Percentiles rank a stretch among this genome's conserved stretches.
phyloP scores from a whole-genome alignment of 1,140 invertebrate species.

The Branchinecta lindahli region DNA sequence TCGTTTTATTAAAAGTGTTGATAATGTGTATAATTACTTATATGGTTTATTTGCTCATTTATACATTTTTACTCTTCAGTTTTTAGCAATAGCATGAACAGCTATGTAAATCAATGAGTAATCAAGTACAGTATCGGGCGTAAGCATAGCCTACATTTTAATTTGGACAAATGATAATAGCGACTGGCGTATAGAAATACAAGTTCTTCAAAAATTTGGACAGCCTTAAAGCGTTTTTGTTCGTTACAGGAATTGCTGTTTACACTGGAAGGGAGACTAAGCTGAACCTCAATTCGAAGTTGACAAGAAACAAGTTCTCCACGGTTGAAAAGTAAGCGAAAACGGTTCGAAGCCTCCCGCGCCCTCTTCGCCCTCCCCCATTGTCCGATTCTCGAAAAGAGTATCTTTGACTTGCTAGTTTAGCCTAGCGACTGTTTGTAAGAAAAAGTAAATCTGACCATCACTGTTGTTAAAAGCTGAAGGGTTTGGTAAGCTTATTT shows the following conservation, averaged over 20 bases:
- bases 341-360: not conserved
- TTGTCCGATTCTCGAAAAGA: not conserved
- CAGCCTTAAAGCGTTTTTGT: not conserved
- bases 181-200: no score
- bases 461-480: no score
- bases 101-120: not conserved
- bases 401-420: no score
- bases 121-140: not conserved
- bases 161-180: no score
- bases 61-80: not conserved
- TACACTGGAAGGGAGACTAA: slow-evolving; percentile 74
- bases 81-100: not conserved
- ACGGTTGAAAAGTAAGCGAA: slow-evolving; percentile 48
- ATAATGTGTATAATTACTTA: no score
- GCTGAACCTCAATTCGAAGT: slow-evolving; percentile 62
- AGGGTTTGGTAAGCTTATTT: no score
- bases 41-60: no score
- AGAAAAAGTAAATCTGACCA: no score
- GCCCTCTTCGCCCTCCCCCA: no score
- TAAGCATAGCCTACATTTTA: no score
- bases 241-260: slow-evolving; percentile 51
- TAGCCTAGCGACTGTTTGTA: no score
- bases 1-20: slow-evolving; percentile 3
- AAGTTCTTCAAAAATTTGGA: no score
- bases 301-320: slow-evolving; percentile 57